These are phyloP conservation scores for Bubalus kerabau DNA, from an alignment of 2,113 vertebrate species.

Conservation along the genomic window DNA sequence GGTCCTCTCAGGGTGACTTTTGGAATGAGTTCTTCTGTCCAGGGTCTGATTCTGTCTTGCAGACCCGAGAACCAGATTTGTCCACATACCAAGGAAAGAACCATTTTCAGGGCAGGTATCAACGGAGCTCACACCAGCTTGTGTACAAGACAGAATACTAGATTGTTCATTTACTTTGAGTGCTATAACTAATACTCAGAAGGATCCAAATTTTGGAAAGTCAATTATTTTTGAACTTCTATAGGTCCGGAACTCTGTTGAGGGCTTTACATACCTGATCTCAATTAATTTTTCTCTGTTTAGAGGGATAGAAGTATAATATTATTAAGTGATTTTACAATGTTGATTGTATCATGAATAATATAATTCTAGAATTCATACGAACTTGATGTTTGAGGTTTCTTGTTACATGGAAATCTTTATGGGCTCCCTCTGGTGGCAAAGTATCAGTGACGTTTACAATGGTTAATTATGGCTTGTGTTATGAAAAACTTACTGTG, in stretches of 20 bases:
- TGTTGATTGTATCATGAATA: not conserved
- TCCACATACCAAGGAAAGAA: not conserved
- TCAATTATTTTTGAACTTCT: not conserved
- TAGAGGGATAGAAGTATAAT: not conserved
- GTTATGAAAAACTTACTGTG: not conserved
- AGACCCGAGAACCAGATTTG: not conserved
- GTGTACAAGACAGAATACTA: not conserved
- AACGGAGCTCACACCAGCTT: not conserved
- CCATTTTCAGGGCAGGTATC: not conserved
- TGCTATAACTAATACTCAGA: not conserved
- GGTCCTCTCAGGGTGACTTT: not conserved
- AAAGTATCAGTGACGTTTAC: not conserved
- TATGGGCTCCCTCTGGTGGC: constrained; percentile 34
- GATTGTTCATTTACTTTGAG: not conserved
- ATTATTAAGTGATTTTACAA: not conserved
- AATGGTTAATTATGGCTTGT: not conserved
- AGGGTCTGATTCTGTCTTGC: not conserved
- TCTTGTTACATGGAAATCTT: not conserved
- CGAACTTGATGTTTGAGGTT: not conserved
- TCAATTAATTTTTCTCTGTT: not conserved
- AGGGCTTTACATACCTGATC: not conserved
- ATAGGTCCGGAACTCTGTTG: not conserved
- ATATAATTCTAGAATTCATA: not conserved
- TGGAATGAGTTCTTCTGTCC: not conserved
- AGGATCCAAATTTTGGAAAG: not conserved